A percentile compares a stretch with the other conserved stretches of the same genome.
Conservation (phyloP, 2,797 vertebrate species). For the Pangasius krempfi region DNA sequence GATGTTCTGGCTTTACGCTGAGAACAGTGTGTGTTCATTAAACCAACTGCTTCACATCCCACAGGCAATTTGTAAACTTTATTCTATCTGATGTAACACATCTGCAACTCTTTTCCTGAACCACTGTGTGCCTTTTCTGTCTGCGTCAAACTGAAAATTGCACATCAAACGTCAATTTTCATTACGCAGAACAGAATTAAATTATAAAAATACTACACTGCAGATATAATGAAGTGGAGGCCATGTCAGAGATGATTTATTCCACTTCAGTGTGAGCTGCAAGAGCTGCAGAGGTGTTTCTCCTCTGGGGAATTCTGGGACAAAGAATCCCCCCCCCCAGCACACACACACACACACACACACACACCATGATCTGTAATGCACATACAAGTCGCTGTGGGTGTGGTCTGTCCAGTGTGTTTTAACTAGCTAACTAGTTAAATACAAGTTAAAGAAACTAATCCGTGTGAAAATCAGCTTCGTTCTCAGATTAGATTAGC, state of each 20-base stretch:
- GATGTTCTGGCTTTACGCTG: not conserved
- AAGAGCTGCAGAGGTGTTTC: not conserved
- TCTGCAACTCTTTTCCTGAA: slow-evolving; percentile 13
- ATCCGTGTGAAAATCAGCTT: too few species aligned
- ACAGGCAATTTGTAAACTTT: slow-evolving; percentile 20
- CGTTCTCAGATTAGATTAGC: too few species aligned
- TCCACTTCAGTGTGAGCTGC: not conserved
- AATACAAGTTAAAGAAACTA: too few species aligned
- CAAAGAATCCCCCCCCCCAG: not conserved
- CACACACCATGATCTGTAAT: not conserved
- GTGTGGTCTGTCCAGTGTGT: too few species aligned
- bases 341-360: not conserved
- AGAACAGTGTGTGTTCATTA: slow-evolving; percentile 7
- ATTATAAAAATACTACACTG: not conserved
- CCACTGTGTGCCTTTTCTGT: not conserved
- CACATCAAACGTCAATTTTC: not conserved
- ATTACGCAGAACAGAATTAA: not conserved
- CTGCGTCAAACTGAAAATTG: not conserved
- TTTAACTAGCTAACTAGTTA: too few species aligned
- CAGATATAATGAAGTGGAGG: not conserved
- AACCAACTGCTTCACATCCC: not conserved
- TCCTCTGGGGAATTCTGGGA: not conserved
- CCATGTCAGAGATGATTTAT: not conserved
- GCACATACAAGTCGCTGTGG: too few species aligned
- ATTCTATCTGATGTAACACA: slow-evolving; percentile 35